A percentile compares a stretch with the other conserved stretches of the same genome.
Evolutionary conservation across 2,797 vertebrate species (phyloP).

Genomic region (Centroberyx gerrardi): DNA sequence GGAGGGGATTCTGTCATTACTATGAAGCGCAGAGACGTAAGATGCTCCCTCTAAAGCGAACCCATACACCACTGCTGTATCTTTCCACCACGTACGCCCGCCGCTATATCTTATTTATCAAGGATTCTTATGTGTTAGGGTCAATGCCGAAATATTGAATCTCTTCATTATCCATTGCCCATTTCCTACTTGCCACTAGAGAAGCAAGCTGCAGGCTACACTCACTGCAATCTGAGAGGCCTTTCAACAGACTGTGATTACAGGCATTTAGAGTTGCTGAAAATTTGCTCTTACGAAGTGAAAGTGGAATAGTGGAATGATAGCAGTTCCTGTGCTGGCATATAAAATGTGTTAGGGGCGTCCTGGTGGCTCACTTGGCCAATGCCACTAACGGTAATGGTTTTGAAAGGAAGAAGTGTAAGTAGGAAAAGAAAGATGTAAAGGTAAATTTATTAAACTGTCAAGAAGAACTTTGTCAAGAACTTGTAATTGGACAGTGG

Average conservation of each 20-base stretch:
- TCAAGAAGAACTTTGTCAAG: too few species aligned
- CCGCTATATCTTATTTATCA: conserved; percentile 35
- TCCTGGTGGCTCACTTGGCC: conserved; percentile 7
- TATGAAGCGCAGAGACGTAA: conserved; percentile 34
- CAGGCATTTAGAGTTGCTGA: conserved; percentile 33
- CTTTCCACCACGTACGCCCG: background rate
- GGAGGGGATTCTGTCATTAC: conserved; percentile 49
- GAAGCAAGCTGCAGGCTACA: conserved; percentile 61
- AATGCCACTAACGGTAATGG: background rate
- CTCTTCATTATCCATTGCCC: conserved; percentile 53
- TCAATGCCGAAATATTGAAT: conserved; percentile 62
- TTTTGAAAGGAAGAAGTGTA: conserved; percentile 11
- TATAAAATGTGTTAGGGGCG: conserved; percentile 12
- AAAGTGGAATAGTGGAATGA: conserved; percentile 28
- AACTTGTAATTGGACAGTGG: too few species aligned
- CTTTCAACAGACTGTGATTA: conserved; percentile 33
- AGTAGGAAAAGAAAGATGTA: conserved; percentile 3
- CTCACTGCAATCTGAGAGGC: conserved; percentile 37
- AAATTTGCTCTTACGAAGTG: conserved; percentile 50
- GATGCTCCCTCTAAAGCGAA: conserved; percentile 27
- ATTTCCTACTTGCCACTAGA: conserved; percentile 60
- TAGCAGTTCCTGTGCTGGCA: conserved; percentile 16
- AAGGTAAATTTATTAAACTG: too few species aligned
- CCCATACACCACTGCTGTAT: conserved; percentile 27
- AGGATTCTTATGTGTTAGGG: conserved; percentile 40